Conservation (phyloP, 2,797 vertebrate species). For the Microtus californicus region DNA sequence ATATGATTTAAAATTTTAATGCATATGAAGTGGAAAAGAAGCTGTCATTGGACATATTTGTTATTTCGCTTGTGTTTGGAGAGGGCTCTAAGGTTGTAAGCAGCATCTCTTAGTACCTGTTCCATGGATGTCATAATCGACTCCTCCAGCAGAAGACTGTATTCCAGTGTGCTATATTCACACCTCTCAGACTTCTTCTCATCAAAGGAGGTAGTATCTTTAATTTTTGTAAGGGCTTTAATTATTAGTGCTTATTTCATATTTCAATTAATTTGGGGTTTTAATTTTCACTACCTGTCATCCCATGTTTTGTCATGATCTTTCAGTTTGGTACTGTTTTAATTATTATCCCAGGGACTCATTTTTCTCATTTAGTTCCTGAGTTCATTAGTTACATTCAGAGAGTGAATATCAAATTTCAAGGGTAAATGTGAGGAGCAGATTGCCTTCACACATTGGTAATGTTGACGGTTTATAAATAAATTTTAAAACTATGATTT, state of each 20-base stretch:
- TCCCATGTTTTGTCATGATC: conserved; percentile 79
- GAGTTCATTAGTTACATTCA: conserved; percentile 65
- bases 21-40: conserved; percentile 37
- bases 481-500: conserved; percentile 63
- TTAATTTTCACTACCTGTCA: conserved; percentile 81
- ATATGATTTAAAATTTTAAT: conserved; percentile 19
- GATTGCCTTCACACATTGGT: conserved; percentile 59
- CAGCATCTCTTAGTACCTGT: background rate
- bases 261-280: conserved; percentile 84
- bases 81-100: conserved; percentile 72
- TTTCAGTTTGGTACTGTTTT: conserved; percentile 78
- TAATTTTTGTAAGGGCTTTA: conserved; percentile 80
- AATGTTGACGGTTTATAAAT: conserved; percentile 80
- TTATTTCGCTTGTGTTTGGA: conserved; percentile 60
- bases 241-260: conserved; percentile 83
- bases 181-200: conserved; percentile 80
- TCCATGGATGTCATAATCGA: background rate
- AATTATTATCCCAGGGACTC: conserved; percentile 71
- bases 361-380: conserved; percentile 76
- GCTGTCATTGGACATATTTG: background rate
- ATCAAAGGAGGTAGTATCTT: conserved; percentile 76
- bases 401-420: conserved; percentile 61
- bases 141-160: conserved; percentile 53
- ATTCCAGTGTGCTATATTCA: conserved; percentile 77
- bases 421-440: conserved; percentile 70